Evolutionary conservation across 2,113 vertebrate genomes (phyloP).

Genomic region (Upupa epops): DNA sequence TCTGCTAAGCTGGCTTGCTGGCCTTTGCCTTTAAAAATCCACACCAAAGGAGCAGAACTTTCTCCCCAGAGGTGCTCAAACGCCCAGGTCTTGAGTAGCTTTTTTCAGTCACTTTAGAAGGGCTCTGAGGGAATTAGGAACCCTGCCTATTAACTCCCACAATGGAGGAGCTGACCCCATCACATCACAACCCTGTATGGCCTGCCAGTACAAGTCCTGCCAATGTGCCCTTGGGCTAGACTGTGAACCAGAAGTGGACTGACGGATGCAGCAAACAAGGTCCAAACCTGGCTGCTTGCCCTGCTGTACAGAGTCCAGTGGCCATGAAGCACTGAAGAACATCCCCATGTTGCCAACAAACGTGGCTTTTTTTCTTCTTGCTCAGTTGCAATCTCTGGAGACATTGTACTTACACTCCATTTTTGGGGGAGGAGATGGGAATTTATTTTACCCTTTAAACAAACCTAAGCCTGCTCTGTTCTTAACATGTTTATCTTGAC

Average conservation of each 20-base stretch:
- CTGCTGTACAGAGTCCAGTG: not conserved
- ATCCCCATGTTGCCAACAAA: not conserved
- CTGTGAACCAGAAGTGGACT: not conserved
- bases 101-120: not conserved
- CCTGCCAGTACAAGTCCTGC: not conserved
- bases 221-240: not conserved
- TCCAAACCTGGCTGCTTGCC: not conserved
- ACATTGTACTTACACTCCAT: fast-evolving
- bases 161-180: no score
- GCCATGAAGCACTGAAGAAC: not conserved
- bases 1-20: not conserved
- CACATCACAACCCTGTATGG: fast-evolving
- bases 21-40: not conserved
- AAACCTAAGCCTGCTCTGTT: not conserved
- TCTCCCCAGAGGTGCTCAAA: not conserved
- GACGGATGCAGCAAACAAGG: not conserved
- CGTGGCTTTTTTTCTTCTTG: not conserved
- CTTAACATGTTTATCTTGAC: not conserved
- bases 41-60: not conserved
- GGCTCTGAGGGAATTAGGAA: fast-evolving
- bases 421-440: not conserved
- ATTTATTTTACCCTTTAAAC: not conserved
- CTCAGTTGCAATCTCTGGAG: not conserved
- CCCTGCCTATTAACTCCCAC: not conserved
- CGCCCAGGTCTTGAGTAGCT: not conserved